phyloP scores from a whole-genome alignment of 1,140 invertebrate genomes.

The Apis cerana region DNA sequence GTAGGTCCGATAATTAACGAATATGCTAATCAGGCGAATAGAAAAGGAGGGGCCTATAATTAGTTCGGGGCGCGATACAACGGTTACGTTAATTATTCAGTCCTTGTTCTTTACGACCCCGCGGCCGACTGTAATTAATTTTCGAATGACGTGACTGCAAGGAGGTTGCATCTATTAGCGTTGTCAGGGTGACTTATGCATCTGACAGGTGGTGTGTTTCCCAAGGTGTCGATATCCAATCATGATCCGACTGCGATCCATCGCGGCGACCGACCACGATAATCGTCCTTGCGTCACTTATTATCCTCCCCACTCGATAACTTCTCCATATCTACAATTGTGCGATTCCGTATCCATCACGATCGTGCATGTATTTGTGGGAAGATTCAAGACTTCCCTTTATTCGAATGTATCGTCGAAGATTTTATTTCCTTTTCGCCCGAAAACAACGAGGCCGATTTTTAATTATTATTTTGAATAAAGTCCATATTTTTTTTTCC shows the following conservation, averaged over 20 bases:
- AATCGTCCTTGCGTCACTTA: background rate
- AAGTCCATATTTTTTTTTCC: too few relatives aligned
- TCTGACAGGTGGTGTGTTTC: constrained; percentile 56
- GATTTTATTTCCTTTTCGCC: too few relatives aligned
- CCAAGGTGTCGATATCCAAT: constrained; percentile 55
- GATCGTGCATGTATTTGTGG: too few relatives aligned
- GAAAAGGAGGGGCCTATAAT: constrained; percentile 72
- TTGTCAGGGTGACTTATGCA: constrained; percentile 65
- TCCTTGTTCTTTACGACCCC: constrained; percentile 71
- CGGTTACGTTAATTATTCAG: constrained; percentile 74
- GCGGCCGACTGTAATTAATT: constrained; percentile 72
- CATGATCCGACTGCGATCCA: constrained; percentile 44
- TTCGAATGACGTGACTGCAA: constrained; percentile 74
- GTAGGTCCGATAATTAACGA: constrained; percentile 70
- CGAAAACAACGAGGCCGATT: too few relatives aligned
- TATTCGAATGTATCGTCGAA: too few relatives aligned
- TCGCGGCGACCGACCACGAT: background rate
- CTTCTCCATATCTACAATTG: background rate
- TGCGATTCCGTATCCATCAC: too few relatives aligned
- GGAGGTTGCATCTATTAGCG: constrained; percentile 72
- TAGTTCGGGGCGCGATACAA: constrained; percentile 67
- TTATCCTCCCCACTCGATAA: background rate
- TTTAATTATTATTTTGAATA: too few relatives aligned
- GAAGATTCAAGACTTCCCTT: too few relatives aligned
- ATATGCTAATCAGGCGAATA: constrained; percentile 73